Base-by-base conservation (phyloP, 2,113 vertebrate species). In the Emydura subglobosa region DNA sequence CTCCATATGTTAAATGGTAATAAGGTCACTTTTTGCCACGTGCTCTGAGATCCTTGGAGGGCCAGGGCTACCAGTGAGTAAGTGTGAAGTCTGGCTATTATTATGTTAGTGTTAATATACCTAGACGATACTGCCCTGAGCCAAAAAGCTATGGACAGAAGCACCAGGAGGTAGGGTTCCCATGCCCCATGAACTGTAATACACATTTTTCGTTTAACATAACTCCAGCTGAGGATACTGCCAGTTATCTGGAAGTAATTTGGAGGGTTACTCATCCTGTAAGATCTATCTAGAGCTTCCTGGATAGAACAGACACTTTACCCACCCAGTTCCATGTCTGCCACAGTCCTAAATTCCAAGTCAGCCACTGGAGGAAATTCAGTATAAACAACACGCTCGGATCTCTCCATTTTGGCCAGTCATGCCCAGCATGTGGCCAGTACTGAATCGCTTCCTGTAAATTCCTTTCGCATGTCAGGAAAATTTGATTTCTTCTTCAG, bases 1-100 rank as follows among this genome's bases (percentile, higher is more conserved):
- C 54, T 29, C 2, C 3, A 21, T 79, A 34, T 29, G 24, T 86
- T 87, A 54, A 79, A 51, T 27, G 92, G 14, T 8, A 79, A 61
- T 29, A 65, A 2, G 27, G n/a, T 49, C 29, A 55, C 5, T 8
- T 21, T 5, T n/a, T 29, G 49, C 5, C 50, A 53, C 0, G 0
- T 1, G 34, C n/a, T 50, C 14, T 68, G 88, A 78, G 10, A 42
- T 80, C 31, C 5, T 3, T 17, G 31, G 50, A 65, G 44, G n/a
- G 10, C 39, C 42, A 44, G 25, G 27, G 25, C 10, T 47, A 79
- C 29, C 5, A 1, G 42, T 5, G n/a, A 25, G n/a, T 27, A 57
- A 81, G 4, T 4, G 22, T 39, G 51, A 89, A 80, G 44, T 34
- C 53, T 68, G 53, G 39, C n/a, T 61, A 57, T n/a, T 25, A 72